Conservation (phyloP, 2,797 vertebrate species). For the Muscicapa striata region DNA sequence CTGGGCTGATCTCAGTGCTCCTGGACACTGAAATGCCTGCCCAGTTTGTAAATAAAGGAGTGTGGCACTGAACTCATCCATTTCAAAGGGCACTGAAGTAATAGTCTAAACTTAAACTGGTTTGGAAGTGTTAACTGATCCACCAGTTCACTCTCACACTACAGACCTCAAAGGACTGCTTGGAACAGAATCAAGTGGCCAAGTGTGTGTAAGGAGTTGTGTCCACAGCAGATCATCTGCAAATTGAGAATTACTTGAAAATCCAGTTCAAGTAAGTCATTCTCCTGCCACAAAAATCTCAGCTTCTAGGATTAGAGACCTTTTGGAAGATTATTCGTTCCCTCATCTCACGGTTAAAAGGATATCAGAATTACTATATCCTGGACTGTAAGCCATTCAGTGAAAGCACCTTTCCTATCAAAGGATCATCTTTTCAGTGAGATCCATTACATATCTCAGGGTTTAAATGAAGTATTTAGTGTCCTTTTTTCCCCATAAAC, state of each 20-base stretch:
- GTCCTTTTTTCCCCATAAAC: not conserved
- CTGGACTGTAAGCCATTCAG: not conserved
- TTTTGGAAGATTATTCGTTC: not conserved
- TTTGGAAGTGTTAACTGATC: not conserved
- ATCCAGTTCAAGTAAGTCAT: not conserved
- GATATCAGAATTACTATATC: not conserved
- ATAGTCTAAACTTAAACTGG: not conserved
- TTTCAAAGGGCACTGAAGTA: not conserved
- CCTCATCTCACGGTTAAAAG: not conserved
- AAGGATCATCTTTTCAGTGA: not conserved
- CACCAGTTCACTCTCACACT: not conserved
- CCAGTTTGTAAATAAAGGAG: not conserved
- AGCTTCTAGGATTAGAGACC: not conserved
- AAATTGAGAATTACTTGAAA: slow-evolving; percentile 8
- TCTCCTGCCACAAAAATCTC: not conserved
- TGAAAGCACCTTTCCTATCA: not conserved
- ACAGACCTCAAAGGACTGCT: not conserved
- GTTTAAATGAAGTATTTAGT: not conserved
- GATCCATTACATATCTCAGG: not conserved
- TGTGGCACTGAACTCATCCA: rapidly evolving
- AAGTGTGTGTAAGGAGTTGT: rapidly evolving
- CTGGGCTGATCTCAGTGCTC: not conserved
- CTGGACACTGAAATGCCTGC: not conserved
- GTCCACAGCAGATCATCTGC: not conserved
- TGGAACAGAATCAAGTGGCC: not conserved